Percentiles rank a stretch among this genome's conserved stretches.
These are phyloP conservation scores for Antheraea mylitta DNA, from an alignment of 1,140 invertebrate genomes.

Conservation along the genomic window DNA sequence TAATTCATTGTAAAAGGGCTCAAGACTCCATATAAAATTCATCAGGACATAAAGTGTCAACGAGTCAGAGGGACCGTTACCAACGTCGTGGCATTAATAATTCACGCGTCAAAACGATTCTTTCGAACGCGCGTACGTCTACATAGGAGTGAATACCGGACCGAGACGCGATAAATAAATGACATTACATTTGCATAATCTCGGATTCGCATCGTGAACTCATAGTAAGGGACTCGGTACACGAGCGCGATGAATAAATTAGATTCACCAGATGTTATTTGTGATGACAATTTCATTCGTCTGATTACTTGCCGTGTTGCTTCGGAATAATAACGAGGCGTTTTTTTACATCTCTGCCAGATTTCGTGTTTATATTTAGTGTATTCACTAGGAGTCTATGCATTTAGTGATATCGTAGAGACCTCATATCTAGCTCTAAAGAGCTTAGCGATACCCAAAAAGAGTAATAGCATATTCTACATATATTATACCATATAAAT, in stretches of 20 bases:
- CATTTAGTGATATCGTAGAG: too few relatives aligned
- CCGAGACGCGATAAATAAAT: slow-evolving; percentile 26
- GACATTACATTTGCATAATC: slow-evolving; percentile 21
- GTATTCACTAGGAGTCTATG: not conserved
- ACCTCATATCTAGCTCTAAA: too few relatives aligned
- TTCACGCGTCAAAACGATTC: not conserved
- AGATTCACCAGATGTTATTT: slow-evolving; percentile 40
- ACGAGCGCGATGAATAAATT: slow-evolving; percentile 33
- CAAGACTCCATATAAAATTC: not conserved
- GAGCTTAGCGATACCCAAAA: too few relatives aligned
- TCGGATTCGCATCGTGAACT: not conserved
- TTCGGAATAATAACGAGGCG: slow-evolving; percentile 42
- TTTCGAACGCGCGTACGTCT: not conserved
- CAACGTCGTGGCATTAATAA: not conserved
- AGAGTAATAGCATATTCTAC: too few relatives aligned
- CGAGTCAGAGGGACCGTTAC: not conserved
- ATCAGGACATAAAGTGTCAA: not conserved
- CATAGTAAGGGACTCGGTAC: slow-evolving; percentile 2
- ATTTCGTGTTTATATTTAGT: not conserved
- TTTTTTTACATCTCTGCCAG: slow-evolving; percentile 11
- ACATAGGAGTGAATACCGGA: not conserved
- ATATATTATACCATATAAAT: too few relatives aligned
- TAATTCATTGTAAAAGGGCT: too few relatives aligned
- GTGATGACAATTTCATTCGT: slow-evolving; percentile 50
- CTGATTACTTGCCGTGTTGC: slow-evolving; percentile 36